These are phyloP conservation scores for Mus spretus DNA, from an alignment of 2,797 vertebrate genomes.

Conservation along the genomic window DNA sequence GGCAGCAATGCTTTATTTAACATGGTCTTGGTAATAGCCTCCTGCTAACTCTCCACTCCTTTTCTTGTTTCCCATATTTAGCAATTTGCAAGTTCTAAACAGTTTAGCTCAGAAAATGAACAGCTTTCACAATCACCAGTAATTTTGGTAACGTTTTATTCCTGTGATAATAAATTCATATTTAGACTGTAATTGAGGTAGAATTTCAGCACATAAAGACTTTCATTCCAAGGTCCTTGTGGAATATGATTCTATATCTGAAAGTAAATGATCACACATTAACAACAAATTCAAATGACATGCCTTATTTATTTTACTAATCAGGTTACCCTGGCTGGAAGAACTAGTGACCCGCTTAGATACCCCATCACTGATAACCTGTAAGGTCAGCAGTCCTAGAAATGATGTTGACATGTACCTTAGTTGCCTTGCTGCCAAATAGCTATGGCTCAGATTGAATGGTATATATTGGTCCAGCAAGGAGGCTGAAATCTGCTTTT, in stretches of 20 bases:
- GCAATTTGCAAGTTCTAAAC: constrained; percentile 65
- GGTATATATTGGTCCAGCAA: not conserved
- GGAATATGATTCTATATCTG: not conserved
- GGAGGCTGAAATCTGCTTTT: no score
- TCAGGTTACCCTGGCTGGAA: not conserved
- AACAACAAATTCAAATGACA: constrained; percentile 27
- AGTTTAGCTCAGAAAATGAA: constrained; percentile 65
- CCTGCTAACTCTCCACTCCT: not conserved
- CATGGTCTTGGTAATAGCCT: not conserved
- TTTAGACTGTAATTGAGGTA: constrained; percentile 38
- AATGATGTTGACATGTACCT: not conserved
- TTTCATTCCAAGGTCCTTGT: constrained; percentile 1
- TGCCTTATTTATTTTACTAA: constrained; percentile 9
- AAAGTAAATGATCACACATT: constrained; percentile 9
- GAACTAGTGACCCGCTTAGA: not conserved
- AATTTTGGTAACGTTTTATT: constrained; percentile 63
- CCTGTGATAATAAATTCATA: constrained; percentile 23
- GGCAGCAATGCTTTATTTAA: not conserved
- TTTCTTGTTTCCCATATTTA: constrained; percentile 44
- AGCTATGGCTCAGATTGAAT: not conserved
- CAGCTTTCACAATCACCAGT: constrained; percentile 55
- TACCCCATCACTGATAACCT: not conserved
- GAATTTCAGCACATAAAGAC: constrained; percentile 31
- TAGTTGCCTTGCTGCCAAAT: not conserved
- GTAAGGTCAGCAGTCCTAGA: not conserved